Conservation (phyloP, 2,113 vertebrate species). For the Callionymus lyra region DNA sequence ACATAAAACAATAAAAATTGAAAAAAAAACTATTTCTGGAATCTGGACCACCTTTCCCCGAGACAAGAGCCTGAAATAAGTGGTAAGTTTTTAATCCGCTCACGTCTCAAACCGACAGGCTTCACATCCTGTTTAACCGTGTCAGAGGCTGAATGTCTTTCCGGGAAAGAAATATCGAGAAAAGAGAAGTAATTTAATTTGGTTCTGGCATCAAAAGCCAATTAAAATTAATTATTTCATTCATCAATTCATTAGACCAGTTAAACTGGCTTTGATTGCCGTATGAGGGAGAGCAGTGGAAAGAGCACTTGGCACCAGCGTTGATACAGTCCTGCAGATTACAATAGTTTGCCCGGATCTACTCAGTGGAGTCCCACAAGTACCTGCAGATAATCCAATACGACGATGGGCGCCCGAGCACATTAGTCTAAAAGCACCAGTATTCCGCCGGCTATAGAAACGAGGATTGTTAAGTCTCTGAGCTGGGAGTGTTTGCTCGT, state of each 20-base stretch:
- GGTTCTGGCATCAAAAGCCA: slow-evolving; percentile 11
- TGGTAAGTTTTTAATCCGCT: too few species aligned
- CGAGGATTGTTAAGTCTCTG: slow-evolving; percentile 32
- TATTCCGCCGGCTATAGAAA: slow-evolving; percentile 26
- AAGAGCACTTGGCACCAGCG: not conserved
- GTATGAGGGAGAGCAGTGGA: not conserved
- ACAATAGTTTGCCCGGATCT: slow-evolving; percentile 22
- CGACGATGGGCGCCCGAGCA: slow-evolving; percentile 42
- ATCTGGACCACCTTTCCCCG: too few species aligned
- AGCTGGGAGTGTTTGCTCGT: slow-evolving; percentile 33
- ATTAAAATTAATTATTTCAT: slow-evolving; percentile 16
- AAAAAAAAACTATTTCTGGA: too few species aligned
- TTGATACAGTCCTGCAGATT: slow-evolving; percentile 11
- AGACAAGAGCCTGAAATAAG: too few species aligned
- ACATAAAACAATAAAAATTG: too few species aligned
- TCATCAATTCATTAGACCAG: not conserved
- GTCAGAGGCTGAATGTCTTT: slow-evolving; percentile 3
- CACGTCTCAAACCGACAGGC: too few species aligned
- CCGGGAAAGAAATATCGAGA: not conserved
- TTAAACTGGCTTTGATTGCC: slow-evolving; percentile 11
- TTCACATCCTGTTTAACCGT: not conserved
- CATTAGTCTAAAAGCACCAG: slow-evolving; percentile 36
- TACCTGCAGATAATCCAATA: slow-evolving; percentile 34
- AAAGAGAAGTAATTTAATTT: slow-evolving; percentile 23
- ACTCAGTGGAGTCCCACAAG: slow-evolving; percentile 6